phyloP scores from a whole-genome alignment of 2,113 vertebrate genomes.

The Anser brachyrhynchus region DNA sequence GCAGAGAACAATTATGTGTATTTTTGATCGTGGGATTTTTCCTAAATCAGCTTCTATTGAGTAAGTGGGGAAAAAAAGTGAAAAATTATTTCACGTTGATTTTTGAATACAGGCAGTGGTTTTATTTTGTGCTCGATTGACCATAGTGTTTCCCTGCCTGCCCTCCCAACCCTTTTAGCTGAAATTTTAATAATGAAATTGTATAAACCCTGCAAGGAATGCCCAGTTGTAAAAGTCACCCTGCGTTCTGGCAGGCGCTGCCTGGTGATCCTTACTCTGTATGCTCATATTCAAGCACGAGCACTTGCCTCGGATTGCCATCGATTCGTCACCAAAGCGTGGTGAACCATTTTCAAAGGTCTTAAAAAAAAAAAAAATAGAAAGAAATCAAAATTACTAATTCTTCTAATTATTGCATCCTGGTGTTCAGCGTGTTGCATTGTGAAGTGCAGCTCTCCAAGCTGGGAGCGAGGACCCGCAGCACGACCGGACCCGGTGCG shows the following conservation, averaged over 20 bases:
- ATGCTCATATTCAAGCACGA: not conserved
- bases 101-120: not conserved
- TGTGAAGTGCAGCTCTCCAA: not conserved
- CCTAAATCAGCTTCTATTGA: not conserved
- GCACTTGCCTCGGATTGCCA: not conserved
- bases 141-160: not conserved
- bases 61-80: accelerated
- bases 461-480: not conserved
- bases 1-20: not conserved
- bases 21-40: not conserved
- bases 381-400: not conserved
- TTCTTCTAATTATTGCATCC: not conserved
- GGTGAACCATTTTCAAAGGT: not conserved
- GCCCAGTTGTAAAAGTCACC: not conserved
- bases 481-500: not conserved
- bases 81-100: not conserved
- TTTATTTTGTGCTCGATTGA: not conserved
- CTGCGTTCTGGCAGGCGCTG: not conserved
- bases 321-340: not conserved
- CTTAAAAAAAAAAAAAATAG: too few species aligned
- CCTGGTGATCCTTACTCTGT: not conserved
- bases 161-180: not conserved
- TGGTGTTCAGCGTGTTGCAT: not conserved
- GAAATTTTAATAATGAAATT: too few species aligned
- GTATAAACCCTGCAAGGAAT: not conserved